A percentile compares a stretch with the other conserved stretches of the same genome.
These are phyloP conservation scores for Pelodytes ibericus DNA, from an alignment of 2,797 vertebrate genomes.

Conservation along the genomic window DNA sequence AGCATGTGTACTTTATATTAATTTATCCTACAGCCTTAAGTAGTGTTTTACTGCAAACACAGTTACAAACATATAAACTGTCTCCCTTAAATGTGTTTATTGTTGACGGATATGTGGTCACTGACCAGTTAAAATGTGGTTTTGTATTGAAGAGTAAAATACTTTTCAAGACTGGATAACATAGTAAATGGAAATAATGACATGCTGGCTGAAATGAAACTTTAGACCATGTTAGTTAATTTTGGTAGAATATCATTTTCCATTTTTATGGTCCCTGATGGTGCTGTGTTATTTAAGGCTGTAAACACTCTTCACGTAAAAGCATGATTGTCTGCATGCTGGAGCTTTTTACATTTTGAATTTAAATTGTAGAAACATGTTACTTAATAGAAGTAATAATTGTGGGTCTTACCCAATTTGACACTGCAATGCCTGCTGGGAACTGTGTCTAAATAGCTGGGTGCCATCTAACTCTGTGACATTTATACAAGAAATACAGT, in stretches of 20 bases:
- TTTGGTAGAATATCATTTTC: constrained; percentile 48
- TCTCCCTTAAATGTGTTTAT: too few relatives aligned
- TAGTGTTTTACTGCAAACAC: too few relatives aligned
- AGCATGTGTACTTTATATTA: too few relatives aligned
- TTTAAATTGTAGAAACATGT: constrained; percentile 62
- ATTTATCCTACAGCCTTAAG: too few relatives aligned
- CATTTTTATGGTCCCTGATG: constrained; percentile 12
- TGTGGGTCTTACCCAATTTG: constrained; percentile 62
- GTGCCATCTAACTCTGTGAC: constrained; percentile 61
- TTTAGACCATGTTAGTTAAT: constrained; percentile 23
- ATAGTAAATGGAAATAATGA: constrained; percentile 6
- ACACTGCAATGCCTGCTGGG: constrained; percentile 52
- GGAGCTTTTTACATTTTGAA: constrained; percentile 63
- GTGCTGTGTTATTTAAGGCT: constrained; percentile 38
- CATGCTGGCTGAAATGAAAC: constrained; percentile 9
- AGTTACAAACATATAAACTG: too few relatives aligned
- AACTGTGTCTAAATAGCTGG: constrained; percentile 62
- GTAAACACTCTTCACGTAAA: constrained; percentile 51
- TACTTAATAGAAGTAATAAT: constrained; percentile 62
- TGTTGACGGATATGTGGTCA: too few relatives aligned
- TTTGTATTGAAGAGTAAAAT: neutral
- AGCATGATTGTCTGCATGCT: constrained; percentile 45
- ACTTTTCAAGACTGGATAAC: neutral
- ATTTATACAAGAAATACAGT: constrained; percentile 65
- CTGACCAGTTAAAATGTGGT: neutral